A percentile compares a stretch with the other conserved stretches of the same genome.
Conservation (phyloP, 2,888 invertebrate genomes). For the Panzeria rudis region DNA sequence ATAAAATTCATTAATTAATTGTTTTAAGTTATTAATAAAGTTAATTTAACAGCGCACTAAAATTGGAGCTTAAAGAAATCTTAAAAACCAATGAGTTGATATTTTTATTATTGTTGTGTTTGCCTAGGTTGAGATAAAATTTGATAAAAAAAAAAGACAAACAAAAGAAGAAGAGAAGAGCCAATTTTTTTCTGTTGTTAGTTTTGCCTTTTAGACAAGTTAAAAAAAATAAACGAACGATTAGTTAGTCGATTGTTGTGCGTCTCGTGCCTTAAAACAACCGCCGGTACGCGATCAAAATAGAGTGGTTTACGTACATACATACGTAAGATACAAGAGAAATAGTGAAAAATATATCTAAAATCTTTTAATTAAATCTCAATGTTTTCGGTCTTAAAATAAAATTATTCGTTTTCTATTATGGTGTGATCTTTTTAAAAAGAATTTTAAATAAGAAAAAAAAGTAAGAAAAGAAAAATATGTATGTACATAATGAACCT, state of each 20-base stretch:
- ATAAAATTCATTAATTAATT: not conserved
- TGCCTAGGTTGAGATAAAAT: constrained; percentile 16
- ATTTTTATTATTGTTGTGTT: constrained; percentile 19
- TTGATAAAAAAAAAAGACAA: not conserved
- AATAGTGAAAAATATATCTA: constrained; percentile 14
- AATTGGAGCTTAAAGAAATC: constrained; percentile 36
- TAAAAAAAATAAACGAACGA: constrained; percentile 54
- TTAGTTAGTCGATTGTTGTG: constrained; percentile 75
- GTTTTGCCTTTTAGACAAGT: constrained; percentile 48
- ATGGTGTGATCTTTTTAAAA: constrained; percentile 3
- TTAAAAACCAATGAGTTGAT: constrained; percentile 30
- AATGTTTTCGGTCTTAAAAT: constrained; percentile 1
- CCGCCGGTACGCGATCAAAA: constrained; percentile 48
- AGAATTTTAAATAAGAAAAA: not conserved
- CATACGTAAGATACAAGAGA: constrained; percentile 29
- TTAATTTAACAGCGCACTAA: constrained; percentile 27
- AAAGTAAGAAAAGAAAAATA: constrained; percentile 31
- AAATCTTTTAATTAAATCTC: constrained; percentile 20
- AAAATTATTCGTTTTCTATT: not conserved
- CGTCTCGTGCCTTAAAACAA: constrained; percentile 72
- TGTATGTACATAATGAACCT: not conserved
- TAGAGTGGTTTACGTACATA: constrained; percentile 20
- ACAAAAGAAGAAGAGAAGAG: constrained; percentile 42
- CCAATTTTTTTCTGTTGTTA: constrained; percentile 20
- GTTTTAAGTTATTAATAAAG: constrained; percentile 15